A percentile compares a stretch with the other conserved stretches of the same genome.
phyloP scores from a whole-genome alignment of 53 echinoderm and acorn worm genomes.

The Paracentrotus lividus region DNA sequence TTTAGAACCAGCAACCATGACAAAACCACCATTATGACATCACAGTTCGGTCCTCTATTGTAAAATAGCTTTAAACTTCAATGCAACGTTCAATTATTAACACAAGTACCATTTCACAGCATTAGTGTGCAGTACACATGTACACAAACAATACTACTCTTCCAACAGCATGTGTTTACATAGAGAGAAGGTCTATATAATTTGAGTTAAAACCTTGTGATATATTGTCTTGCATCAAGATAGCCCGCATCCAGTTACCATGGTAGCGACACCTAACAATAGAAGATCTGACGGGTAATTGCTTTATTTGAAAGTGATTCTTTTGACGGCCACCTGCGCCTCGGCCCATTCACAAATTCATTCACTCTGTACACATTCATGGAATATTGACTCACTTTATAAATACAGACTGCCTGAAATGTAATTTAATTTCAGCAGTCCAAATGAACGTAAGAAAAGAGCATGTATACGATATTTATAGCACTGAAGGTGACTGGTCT shows the following conservation, averaged over 20 bases:
- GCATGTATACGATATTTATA: no score
- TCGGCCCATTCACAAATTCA: background rate
- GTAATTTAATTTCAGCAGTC: background rate
- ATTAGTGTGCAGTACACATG: constrained; percentile 28
- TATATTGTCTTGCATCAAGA: background rate
- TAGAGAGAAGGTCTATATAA: background rate
- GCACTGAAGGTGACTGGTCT: no score
- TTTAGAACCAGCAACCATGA: no score
- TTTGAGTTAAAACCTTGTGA: background rate
- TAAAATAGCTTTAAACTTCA: no score
- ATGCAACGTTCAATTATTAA: no score
- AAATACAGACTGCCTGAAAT: background rate
- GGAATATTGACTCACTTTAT: no score
- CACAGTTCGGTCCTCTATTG: no score
- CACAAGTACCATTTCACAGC: background rate
- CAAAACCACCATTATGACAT: no score
- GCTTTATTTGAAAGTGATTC: constrained; percentile 4
- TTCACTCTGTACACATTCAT: background rate
- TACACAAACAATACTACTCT: background rate
- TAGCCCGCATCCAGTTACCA: background rate
- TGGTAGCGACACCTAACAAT: background rate
- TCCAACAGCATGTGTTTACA: background rate
- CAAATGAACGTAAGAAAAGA: background rate
- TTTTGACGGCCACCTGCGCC: background rate
- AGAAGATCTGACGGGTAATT: constrained; percentile 9